Percentiles rank a stretch among this genome's conserved stretches.
Conservation (phyloP, 2,888 invertebrate genomes). For the Dolomedes plantarius region DNA sequence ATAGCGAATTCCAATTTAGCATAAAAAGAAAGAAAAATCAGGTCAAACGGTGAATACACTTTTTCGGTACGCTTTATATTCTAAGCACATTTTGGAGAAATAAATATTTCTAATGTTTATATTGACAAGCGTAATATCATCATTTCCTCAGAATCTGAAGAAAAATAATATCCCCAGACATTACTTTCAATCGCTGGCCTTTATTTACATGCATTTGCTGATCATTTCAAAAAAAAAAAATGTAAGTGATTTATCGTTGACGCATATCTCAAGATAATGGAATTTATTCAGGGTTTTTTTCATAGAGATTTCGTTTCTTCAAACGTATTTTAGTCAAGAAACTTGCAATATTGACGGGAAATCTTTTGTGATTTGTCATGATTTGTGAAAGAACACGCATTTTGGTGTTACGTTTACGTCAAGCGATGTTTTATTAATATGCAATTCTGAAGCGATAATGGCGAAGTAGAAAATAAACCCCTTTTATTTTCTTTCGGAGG, state of each 20-base stretch:
- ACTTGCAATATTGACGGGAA: background rate
- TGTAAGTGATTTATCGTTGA: background rate
- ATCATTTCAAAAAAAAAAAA: background rate
- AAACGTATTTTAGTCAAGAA: background rate
- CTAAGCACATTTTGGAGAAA: no score
- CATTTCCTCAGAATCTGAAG: background rate
- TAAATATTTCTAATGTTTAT: no score
- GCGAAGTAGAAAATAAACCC: no score
- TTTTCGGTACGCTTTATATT: no score
- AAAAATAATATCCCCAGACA: background rate
- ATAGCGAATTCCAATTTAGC: no score
- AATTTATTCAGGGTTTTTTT: background rate
- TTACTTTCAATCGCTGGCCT: background rate
- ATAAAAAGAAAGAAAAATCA: no score
- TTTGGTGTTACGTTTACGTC: no score
- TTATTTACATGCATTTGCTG: background rate
- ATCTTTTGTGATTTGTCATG: background rate
- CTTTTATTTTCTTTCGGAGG: no score
- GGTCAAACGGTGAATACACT: no score
- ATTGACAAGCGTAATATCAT: no score
- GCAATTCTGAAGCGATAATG: no score
- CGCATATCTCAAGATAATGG: background rate
- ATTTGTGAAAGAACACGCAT: background rate
- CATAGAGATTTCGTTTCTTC: background rate
- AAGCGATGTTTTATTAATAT: no score